Evolutionary conservation across 1,140 invertebrate genomes (phyloP), one percentile per base, ranked within the genome.

Genomic region (Stegodyphus mimosarum): DNA sequence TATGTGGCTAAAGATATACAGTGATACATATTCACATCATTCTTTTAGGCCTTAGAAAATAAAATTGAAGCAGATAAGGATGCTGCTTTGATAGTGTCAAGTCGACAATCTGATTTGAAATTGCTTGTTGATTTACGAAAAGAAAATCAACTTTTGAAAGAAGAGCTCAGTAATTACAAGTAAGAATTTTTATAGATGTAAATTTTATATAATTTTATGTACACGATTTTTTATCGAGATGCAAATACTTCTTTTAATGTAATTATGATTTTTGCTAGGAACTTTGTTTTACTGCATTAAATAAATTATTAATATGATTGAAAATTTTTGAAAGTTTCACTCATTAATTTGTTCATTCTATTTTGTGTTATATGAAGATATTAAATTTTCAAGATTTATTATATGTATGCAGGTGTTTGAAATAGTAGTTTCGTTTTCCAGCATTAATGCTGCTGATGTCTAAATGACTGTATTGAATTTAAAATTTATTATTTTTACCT

Each of bases 21-120:
- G 5, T 60, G 15, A 15, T 10, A 10, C 15, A 2, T 5, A 60
- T 5, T 60, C 9, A 60, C 7, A 55, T 55, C 6, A n/a, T 69
- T 69, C 33, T 86, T 64, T 64, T 52, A 86, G 83, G 50, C 15
- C 17, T 52, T 86, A 17, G 83, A 86, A 86, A 78, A 86, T 72
- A 77, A 86, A 78, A 86, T 86, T 52, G 74, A 86, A 78, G 83
- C 74, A 18, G 48, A 86, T 86, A 78, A 77, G 48, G 83, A 86
- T 77, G 75, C 74, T 15, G 69, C 75, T n/a, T 73, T 86, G n/a
- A 86, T 86, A n/a, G 66, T 86, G 18, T n/a, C 66, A 7, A 86
- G 67, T 17, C 52, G 74, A 11, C 67, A 78, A 53, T 60, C 75
- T 71, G 83, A 86, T 10, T 77, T 86, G 53, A 86, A 86, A 64